phyloP scores from a whole-genome alignment of 2,113 vertebrate species.

The Saguinus midas region DNA sequence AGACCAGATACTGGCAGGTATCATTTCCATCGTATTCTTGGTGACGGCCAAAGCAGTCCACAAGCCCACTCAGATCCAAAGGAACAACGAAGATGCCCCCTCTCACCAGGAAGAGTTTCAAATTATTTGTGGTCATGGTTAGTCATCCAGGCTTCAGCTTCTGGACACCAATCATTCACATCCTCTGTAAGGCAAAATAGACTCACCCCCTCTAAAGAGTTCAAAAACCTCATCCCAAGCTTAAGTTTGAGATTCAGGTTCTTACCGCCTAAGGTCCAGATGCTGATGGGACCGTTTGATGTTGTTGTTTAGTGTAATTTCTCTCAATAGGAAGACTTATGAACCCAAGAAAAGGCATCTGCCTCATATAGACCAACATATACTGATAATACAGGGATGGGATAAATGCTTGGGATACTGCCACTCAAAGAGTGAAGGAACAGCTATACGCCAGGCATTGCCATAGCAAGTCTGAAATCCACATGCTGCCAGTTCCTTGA shows the following conservation, averaged over 20 bases:
- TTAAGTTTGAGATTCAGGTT: background rate
- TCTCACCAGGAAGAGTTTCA: background rate
- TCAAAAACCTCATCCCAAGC: background rate
- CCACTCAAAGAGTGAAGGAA: background rate
- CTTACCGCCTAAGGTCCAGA: background rate
- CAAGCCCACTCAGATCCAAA: background rate
- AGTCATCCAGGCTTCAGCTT: background rate
- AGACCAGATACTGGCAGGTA: background rate
- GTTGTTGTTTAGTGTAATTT: background rate
- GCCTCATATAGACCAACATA: background rate
- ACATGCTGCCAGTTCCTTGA: background rate
- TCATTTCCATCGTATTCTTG: background rate
- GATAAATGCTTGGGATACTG: background rate
- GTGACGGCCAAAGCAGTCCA: background rate
- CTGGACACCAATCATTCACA: background rate
- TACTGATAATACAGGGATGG: background rate
- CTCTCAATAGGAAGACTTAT: background rate
- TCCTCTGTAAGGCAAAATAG: background rate
- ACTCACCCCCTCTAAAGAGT: background rate
- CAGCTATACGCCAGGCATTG: background rate
- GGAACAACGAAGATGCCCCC: background rate
- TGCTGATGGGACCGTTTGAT: background rate
- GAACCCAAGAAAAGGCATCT: background rate
- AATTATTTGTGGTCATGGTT: background rate
- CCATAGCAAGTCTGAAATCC: background rate